A percentile compares a stretch with the other conserved stretches of the same genome.
These are phyloP conservation scores for Digitonthophagus gazella DNA, from an alignment of 2,888 invertebrate genomes.

Conservation along the genomic window DNA sequence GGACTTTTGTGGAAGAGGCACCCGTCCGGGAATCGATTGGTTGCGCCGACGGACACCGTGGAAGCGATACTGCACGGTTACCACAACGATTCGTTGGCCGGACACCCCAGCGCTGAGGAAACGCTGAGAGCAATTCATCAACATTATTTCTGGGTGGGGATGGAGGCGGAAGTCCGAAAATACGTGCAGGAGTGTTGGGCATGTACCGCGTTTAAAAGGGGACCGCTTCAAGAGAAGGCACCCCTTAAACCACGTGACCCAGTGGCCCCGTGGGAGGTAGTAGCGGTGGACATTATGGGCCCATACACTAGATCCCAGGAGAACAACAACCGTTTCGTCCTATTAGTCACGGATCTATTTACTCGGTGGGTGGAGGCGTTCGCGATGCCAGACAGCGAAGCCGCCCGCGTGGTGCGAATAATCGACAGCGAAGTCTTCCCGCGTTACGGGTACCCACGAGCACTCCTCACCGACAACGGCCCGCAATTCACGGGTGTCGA, in stretches of 20 bases:
- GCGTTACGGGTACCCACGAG: conserved; percentile 25
- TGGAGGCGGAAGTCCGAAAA: too few relatives aligned
- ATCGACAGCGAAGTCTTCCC: conserved; percentile 28
- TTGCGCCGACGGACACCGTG: background rate
- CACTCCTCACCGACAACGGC: conserved; percentile 28
- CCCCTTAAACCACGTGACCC: conserved; percentile 23
- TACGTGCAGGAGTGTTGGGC: too few relatives aligned
- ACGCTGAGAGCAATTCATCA: conserved; percentile 19
- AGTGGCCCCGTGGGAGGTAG: conserved; percentile 20
- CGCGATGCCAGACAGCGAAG: conserved; percentile 1
- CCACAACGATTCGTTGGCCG: conserved; percentile 18
- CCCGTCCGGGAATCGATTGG: background rate
- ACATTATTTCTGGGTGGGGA: too few relatives aligned
- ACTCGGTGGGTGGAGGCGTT: conserved; percentile 8
- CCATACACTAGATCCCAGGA: conserved; percentile 22
- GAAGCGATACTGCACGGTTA: background rate
- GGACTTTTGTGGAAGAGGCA: background rate
- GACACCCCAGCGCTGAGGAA: conserved; percentile 28
- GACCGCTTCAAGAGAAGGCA: conserved; percentile 18
- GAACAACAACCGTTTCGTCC: conserved; percentile 25
- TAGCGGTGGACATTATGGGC: conserved; percentile 26
- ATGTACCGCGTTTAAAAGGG: conserved; percentile 22
- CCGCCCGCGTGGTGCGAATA: conserved; percentile 4
- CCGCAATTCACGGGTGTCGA: conserved; percentile 14
- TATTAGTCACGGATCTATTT: conserved; percentile 34